Conservation (phyloP, 2,797 vertebrate genomes). For the Podargus strigoides region DNA sequence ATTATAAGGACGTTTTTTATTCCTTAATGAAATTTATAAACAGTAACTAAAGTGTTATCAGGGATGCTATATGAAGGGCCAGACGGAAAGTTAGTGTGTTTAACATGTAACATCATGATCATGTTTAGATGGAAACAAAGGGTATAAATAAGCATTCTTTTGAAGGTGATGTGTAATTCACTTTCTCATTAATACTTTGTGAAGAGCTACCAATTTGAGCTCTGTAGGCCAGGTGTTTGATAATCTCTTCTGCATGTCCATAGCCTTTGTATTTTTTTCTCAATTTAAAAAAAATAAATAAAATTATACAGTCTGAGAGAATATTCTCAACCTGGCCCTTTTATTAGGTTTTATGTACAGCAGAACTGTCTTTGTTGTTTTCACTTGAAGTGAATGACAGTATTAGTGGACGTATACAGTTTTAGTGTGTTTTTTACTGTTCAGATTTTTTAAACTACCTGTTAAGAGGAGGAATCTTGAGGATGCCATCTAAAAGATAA, state of each 20-base stretch:
- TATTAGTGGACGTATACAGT: neutral
- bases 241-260: neutral
- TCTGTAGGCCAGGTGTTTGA: slow-evolving; percentile 56
- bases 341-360: neutral
- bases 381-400: neutral
- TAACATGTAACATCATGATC: slow-evolving; percentile 64
- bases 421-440: neutral
- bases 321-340: neutral
- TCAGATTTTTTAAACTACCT: neutral
- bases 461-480: neutral
- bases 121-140: slow-evolving; percentile 70
- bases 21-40: slow-evolving; percentile 22
- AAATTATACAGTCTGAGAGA: neutral
- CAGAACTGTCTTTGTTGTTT: neutral
- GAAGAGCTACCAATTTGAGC: slow-evolving; percentile 58
- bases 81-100: slow-evolving; percentile 80
- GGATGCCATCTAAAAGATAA: neutral
- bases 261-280: neutral
- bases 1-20: neutral
- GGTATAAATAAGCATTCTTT: slow-evolving; percentile 64
- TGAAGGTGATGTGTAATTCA: slow-evolving; percentile 73
- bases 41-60: slow-evolving; percentile 68
- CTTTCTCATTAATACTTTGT: slow-evolving; percentile 76
- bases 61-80: slow-evolving; percentile 67
- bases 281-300: neutral